Base-by-base conservation (phyloP, 1,140 invertebrate species). In the Lasioglossum albipes region DNA sequence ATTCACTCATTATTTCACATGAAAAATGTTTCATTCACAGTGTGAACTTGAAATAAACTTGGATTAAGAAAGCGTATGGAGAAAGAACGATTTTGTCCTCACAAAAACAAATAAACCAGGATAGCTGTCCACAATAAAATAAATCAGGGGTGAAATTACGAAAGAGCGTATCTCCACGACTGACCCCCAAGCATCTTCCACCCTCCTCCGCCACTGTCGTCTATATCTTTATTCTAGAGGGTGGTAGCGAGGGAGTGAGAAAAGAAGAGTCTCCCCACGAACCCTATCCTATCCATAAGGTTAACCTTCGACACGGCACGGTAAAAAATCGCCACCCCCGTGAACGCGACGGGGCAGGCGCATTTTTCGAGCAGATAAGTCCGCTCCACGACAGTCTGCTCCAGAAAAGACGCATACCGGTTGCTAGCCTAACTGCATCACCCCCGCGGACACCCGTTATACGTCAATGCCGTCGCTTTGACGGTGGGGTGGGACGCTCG, bases 91-190 rank as follows among this genome's bases (percentile, higher is more conserved):
- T n/a, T n/a, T n/a, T n/a, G n/a, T n/a, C n/a, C n/a, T n/a, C n/a
- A n/a, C n/a, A n/a, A n/a, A n/a, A n/a, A n/a, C n/a, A n/a, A n/a
- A n/a, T n/a, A n/a, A n/a, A n/a, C n/a, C n/a, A n/a, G n/a, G n/a
- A n/a, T n/a, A n/a, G n/a, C n/a, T 12, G 2, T 59, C 65, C 62
- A 69, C 68, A 76, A 83, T 76, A 79, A 89, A 86, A 86, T 89
- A 89, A 89, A 87, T 89, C 89, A 86, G 76, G 87, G 84, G 76
- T 86, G 80, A 89, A 89, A 89, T 89, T 87, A 89, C 86, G 87
- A 84, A 84, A 74, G 80, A 65, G 22, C 84, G 27, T 27, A 27
- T 45, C 59, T 18, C 62, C 73, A 66, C 49, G 41, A 36, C 18
- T 36, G 42, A 22, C 59, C 5, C 59, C 27, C 27, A 0, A 0